Evolutionary conservation across 1,140 invertebrate genomes (phyloP), one percentile per base, ranked within the genome.

Genomic region (Trichonephila clavata): DNA sequence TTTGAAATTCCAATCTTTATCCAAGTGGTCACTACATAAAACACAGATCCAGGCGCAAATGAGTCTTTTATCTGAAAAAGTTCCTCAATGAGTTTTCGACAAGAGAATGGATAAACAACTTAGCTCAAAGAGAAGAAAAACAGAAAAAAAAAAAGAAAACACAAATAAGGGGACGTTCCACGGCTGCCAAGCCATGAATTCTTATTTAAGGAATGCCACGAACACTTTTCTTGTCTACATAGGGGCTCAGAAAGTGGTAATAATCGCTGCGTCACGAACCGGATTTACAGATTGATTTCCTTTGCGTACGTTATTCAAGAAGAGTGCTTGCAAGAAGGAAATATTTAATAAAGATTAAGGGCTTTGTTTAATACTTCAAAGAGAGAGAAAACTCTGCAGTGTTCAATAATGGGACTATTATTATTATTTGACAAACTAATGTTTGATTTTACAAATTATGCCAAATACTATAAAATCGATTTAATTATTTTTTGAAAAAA

Each of bases 41-140:
- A 89, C 87, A 68, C 20, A 68, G n/a, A 68, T 57, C 65, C 18
- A 4, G 43, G 65, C 87, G 16, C 87, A 89, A 89, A 89, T 89
- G 87, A 89, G 63, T 89, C 63, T 89, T 89, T 89, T 89, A 89
- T 89, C 87, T 57, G 87, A 77, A 89, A 57, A 77, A 89, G 87
- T 89, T 77, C 65, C 65, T 27, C 43, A 13, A 57, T 39, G 65
- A 89, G 84, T 71, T 77, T 89, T 59, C 43, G 87, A 89, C 87
- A 89, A 77, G 39, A 89, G 87, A 89, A 89, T 71, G 63, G 87
- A 43, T 89, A 89, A 89, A 89, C 87, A 89, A 89, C 87, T 89
- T 89, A 24, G 32, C 65, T 27, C 27, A n/a, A 57, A 77, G 87
- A 68, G 16, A 57, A 32, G 65, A 13, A 13, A 8, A 50, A 50